Percentiles rank a stretch among this genome's conserved stretches.
These are phyloP conservation scores for Catharus fuscescens DNA, from an alignment of 2,113 vertebrate species.

Conservation along the genomic window DNA sequence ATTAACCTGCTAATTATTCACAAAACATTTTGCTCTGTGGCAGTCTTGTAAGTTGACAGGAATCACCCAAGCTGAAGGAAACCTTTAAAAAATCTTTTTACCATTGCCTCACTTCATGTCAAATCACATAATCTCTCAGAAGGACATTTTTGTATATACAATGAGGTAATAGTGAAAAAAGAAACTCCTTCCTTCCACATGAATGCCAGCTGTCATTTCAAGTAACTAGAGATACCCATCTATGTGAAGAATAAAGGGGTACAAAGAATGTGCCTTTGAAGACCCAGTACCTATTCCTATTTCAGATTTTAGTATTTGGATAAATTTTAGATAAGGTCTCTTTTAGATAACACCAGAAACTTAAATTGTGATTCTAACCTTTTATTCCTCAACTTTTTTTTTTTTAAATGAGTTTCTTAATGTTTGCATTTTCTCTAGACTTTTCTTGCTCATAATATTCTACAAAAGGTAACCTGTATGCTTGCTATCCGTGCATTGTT, in stretches of 20 bases:
- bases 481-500: background rate
- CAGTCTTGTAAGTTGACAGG: slow-evolving; percentile 18
- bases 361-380: background rate
- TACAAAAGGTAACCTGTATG: background rate
- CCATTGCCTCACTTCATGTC: slow-evolving; percentile 34
- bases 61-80: slow-evolving; percentile 64
- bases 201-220: slow-evolving; percentile 49
- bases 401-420: background rate
- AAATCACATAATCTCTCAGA: slow-evolving; percentile 33
- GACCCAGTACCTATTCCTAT: background rate
- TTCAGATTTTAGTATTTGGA: background rate
- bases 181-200: slow-evolving; percentile 43
- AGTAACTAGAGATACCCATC: slow-evolving; percentile 43
- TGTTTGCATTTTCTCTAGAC: background rate
- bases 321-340: background rate
- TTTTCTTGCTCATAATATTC: background rate
- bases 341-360: background rate
- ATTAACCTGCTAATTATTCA: slow-evolving; percentile 71
- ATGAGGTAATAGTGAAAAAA: slow-evolving; percentile 58
- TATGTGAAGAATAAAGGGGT: background rate
- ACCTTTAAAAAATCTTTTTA: slow-evolving; percentile 40
- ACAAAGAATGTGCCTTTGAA: background rate
- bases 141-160: slow-evolving; percentile 18
- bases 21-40: slow-evolving; percentile 51
- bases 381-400: background rate